Conservation (phyloP, 2,797 vertebrate species). For the Rhinella marina region DNA sequence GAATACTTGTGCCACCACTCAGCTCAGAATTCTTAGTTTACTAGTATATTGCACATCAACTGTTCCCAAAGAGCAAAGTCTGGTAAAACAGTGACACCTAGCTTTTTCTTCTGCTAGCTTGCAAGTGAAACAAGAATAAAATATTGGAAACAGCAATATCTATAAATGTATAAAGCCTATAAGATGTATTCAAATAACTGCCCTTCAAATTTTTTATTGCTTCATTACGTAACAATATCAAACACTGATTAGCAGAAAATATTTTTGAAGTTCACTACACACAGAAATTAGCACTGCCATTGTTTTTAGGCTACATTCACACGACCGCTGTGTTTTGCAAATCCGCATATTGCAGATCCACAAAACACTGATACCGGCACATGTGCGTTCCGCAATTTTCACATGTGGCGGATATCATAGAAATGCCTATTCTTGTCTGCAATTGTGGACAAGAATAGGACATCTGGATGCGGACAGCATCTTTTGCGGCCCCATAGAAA, state of each 20-base stretch:
- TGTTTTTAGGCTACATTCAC: no score
- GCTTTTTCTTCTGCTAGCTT: constrained; percentile 46
- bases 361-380: no score
- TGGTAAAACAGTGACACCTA: constrained; percentile 63
- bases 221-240: background rate
- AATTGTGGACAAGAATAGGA: no score
- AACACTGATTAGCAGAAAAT: background rate
- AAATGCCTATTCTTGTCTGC: no score
- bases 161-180: background rate
- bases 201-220: background rate
- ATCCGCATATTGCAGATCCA: no score
- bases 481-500: no score
- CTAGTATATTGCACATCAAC: constrained; percentile 28
- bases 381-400: no score
- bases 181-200: background rate
- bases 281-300: no score
- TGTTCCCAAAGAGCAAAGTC: constrained; percentile 29
- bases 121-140: constrained; percentile 4
- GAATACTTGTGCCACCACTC: constrained; percentile 31
- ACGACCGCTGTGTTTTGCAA: no score
- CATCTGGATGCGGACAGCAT: no score
- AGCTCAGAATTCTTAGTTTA: constrained; percentile 15
- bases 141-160: background rate
- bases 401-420: no score
- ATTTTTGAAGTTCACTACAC: no score